Evolutionary conservation across 2,888 invertebrate species (phyloP).

Genomic region (Conops quadrifasciatus): DNA sequence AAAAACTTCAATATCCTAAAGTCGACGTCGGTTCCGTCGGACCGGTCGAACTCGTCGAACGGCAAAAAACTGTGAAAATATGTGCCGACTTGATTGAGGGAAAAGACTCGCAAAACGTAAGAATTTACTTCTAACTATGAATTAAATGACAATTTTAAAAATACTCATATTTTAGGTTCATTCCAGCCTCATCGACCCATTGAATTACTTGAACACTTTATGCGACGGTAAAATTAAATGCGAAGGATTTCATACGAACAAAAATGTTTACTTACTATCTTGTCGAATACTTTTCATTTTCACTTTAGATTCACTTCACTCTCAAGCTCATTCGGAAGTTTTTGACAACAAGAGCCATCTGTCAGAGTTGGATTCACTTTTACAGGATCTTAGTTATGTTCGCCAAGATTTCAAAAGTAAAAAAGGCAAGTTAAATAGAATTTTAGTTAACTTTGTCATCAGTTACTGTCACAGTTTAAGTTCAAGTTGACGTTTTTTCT

Average conservation of each 20-base stretch:
- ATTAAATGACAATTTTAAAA: not conserved
- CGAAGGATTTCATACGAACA: not conserved
- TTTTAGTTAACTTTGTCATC: not conserved
- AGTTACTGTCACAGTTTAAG: not conserved
- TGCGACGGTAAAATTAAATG: not conserved
- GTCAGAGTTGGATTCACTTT: slow-evolving; percentile 88
- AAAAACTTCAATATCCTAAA: slow-evolving; percentile 63
- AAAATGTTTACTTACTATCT: not conserved
- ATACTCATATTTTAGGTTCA: slow-evolving; percentile 60
- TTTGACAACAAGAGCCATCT: slow-evolving; percentile 72
- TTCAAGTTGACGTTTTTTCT: not conserved
- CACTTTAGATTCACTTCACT: not conserved
- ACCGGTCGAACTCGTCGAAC: slow-evolving; percentile 50
- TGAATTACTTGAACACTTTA: slow-evolving; percentile 45
- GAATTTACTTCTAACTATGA: slow-evolving; percentile 68
- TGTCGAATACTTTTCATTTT: not conserved
- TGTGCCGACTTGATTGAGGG: slow-evolving; percentile 84
- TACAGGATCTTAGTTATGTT: slow-evolving; percentile 90
- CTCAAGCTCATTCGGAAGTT: slow-evolving; percentile 46
- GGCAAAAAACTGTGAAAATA: slow-evolving; percentile 58
- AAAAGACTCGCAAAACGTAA: slow-evolving; percentile 57
- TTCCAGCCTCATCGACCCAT: slow-evolving; percentile 56
- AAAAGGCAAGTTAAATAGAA: slow-evolving; percentile 10
- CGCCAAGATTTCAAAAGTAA: slow-evolving; percentile 67
- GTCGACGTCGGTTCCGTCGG: slow-evolving; percentile 62